Base-by-base conservation (phyloP, 1,140 invertebrate genomes). In the Drosophila ambigua region DNA sequence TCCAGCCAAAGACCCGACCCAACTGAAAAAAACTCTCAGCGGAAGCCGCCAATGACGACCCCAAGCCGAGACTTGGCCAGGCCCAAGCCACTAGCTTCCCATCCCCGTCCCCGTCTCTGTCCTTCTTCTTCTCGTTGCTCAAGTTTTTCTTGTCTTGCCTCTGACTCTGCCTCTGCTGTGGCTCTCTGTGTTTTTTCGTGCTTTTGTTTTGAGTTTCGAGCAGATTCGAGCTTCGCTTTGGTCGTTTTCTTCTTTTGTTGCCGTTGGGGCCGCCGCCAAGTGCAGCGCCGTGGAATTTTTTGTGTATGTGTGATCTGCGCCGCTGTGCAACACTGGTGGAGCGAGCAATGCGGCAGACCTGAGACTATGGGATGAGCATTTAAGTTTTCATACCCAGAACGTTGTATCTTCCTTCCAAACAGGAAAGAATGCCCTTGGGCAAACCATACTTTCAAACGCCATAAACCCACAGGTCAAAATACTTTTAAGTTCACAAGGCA, bases 11-110 rank as follows among this genome's bases (percentile, higher is more conserved):
- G 26, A 48, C n/a, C 35, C 41, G 26, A 48, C n/a, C 35, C 41
- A 48, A 57, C 67, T 13, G 8, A 39, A 4, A 52, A 49, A 31
- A 72, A 69, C 61, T 72, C 53, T 58, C 76, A 89, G 72, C 83
- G 79, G 79, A 88, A 89, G 77, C 84, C 67, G 59, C 76, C 79
- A 89, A 88, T 82, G 83, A 72, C 83, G 82, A 81, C 60, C 59
- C 61, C 72, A 79, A 63, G 61, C 50, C 48, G 35, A 66, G 72
- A 68, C 66, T 46, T 71, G 68, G 45, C 57, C 59, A 66, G 61
- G 54, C 54, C 54, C 35, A 39, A 39, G 35, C 11, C 35, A 39
- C 35, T 39, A 39, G 35, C 35, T 13, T 39, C 4, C 35, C 35
- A 39, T 39, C 35, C 35, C 35, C 35, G 11, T 55, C 8, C 28